Evolutionary conservation across 2,113 vertebrate species (phyloP).

Genomic region (Bostrychus sinensis): DNA sequence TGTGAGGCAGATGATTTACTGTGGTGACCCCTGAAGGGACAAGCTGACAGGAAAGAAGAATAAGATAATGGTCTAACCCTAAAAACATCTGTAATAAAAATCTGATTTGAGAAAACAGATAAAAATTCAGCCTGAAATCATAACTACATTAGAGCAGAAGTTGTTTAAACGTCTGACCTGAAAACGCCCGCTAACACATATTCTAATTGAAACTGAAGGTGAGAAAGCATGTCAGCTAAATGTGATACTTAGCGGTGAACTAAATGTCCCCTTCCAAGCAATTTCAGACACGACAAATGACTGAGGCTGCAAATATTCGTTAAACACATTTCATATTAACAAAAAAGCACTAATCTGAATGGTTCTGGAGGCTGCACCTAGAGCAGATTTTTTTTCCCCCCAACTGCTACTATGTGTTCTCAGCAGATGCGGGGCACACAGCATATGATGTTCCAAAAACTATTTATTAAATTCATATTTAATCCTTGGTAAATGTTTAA

Average conservation of each 20-base stretch:
- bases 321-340: not conserved
- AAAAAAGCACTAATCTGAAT: not conserved
- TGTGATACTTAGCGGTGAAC: not conserved
- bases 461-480: not conserved
- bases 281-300: not conserved
- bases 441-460: not conserved
- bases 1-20: too few species aligned
- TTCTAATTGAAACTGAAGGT: not conserved
- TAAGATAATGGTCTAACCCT: too few species aligned
- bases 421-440: not conserved
- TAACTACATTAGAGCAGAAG: not conserved
- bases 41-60: too few species aligned
- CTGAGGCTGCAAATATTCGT: slow-evolving; percentile 3
- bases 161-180: not conserved
- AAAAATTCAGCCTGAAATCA: not conserved
- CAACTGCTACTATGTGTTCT: not conserved
- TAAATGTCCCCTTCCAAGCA: slow-evolving; percentile 1
- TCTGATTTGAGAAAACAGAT: not conserved
- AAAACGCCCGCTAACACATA: not conserved
- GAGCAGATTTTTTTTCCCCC: not conserved
- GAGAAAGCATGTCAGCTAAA: not conserved
- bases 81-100: not conserved
- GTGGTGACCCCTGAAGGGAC: too few species aligned
- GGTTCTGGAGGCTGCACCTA: not conserved
- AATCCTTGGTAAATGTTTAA: not conserved